Evolutionary conservation across 2,888 invertebrate species (phyloP).

Genomic region (Eupithecia abbreviata): DNA sequence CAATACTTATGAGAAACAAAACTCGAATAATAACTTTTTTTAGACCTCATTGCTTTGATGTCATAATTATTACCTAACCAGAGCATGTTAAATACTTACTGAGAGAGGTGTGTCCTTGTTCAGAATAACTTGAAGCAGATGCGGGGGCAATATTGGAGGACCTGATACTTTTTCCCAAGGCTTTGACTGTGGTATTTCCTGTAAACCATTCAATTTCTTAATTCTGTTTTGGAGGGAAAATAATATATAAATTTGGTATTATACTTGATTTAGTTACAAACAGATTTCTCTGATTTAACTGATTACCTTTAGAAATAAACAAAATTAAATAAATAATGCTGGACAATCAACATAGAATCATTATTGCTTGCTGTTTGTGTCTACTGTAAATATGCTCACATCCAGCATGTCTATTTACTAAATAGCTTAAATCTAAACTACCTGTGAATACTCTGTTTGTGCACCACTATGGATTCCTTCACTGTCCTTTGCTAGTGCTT

Average conservation of each 20-base stretch:
- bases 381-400: background rate
- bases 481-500: conserved; percentile 97
- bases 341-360: too few relatives aligned
- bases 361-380: background rate
- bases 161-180: conserved; percentile 97
- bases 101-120: conserved; percentile 99
- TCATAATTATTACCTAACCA: background rate
- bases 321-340: too few relatives aligned
- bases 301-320: too few relatives aligned
- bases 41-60: background rate
- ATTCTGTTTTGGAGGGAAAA: background rate
- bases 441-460: conserved; percentile 91
- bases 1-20: background rate
- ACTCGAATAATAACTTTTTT: too few relatives aligned
- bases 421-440: conserved; percentile 42
- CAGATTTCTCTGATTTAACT: too few relatives aligned
- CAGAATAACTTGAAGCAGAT: conserved; percentile 98
- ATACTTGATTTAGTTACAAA: too few relatives aligned
- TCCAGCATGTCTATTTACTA: background rate
- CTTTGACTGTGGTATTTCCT: conserved; percentile 94
- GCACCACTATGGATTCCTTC: conserved; percentile 89
- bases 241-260: background rate
- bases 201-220: conserved; percentile 47
- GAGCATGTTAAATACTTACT: conserved; percentile 82
- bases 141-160: conserved; percentile 98